Evolutionary conservation across 1,140 invertebrate species (phyloP).

Genomic region (Tetramorium parvispinum): DNA sequence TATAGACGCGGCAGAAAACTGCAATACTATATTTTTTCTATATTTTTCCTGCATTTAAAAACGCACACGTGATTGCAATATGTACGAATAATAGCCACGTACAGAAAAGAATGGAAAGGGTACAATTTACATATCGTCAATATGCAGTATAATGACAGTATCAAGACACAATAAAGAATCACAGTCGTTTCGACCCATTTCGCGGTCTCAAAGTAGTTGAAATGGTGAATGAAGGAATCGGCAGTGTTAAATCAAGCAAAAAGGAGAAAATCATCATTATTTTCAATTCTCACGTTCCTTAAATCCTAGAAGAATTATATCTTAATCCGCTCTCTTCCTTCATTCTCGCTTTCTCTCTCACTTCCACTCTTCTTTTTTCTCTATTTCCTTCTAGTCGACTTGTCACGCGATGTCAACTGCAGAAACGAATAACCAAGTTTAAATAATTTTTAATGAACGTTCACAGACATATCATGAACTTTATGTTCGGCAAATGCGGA

Average conservation of each 20-base stretch:
- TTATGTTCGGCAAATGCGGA: neutral
- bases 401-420: conserved; percentile 2
- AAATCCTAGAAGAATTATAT: no score
- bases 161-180: neutral
- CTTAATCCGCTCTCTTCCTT: no score
- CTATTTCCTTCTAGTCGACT: neutral
- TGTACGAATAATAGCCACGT: no score
- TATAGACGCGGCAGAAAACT: no score
- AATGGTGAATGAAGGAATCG: neutral
- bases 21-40: no score
- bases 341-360: neutral
- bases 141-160: neutral
- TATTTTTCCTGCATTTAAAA: no score
- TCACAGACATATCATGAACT: neutral
- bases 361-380: conserved; percentile 20
- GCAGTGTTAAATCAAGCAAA: conserved; percentile 6
- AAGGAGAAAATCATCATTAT: conserved; percentile 26
- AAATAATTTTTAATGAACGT: conserved; percentile 40
- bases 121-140: neutral
- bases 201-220: neutral
- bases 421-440: conserved; percentile 23
- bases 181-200: neutral
- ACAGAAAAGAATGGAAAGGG: no score
- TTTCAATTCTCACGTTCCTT: neutral
- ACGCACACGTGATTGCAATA: no score